These are phyloP conservation scores for Drosophila suzukii DNA, from an alignment of 1,140 invertebrate genomes.

Conservation along the genomic window DNA sequence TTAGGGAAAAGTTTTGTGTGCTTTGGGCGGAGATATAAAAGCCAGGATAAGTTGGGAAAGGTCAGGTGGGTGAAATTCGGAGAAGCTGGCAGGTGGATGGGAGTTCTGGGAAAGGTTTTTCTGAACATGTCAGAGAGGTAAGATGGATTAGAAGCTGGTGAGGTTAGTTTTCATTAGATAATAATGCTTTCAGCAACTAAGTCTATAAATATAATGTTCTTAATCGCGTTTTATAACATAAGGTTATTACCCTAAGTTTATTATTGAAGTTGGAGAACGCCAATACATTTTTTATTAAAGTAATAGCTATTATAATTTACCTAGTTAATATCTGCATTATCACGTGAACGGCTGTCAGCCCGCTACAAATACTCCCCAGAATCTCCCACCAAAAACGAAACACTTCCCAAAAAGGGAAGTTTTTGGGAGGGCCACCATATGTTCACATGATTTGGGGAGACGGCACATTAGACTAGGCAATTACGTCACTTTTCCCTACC, in stretches of 20 bases:
- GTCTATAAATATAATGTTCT: too few relatives aligned
- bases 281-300: too few relatives aligned
- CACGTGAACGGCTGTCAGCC: neutral
- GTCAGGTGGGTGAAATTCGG: slow-evolving; percentile 7
- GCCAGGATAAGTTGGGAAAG: slow-evolving; percentile 14
- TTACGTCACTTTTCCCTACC: slow-evolving; percentile 30
- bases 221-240: too few relatives aligned
- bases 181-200: too few relatives aligned
- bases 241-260: too few relatives aligned
- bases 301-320: too few relatives aligned
- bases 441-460: slow-evolving; percentile 21
- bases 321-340: neutral
- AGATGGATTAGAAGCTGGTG: neutral
- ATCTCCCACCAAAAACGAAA: slow-evolving; percentile 18
- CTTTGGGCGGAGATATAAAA: neutral
- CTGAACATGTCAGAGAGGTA: neutral
- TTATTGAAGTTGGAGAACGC: too few relatives aligned
- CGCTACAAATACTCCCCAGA: neutral
- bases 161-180: neutral
- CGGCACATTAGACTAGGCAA: slow-evolving; percentile 50
- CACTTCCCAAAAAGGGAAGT: slow-evolving; percentile 5
- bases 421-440: neutral
- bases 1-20: slow-evolving; percentile 28
- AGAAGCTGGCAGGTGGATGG: neutral
- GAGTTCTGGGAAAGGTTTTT: neutral